Evolutionary conservation across 2,797 vertebrate genomes (phyloP).

Genomic region (Salmo trutta): DNA sequence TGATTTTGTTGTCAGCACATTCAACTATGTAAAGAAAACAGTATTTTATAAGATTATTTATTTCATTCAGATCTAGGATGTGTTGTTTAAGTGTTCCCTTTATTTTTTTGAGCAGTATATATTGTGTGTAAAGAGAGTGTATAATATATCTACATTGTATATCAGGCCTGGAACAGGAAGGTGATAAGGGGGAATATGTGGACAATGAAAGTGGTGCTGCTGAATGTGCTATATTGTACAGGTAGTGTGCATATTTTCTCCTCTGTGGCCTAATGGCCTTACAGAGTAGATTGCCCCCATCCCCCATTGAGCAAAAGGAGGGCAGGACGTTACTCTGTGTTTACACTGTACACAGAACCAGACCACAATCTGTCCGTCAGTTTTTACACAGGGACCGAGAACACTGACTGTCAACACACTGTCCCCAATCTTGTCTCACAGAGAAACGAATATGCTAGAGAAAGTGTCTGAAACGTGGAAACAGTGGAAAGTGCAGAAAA

Average conservation of each 20-base stretch:
- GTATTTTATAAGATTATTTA: too few relatives aligned
- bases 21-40: too few relatives aligned
- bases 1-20: too few relatives aligned
- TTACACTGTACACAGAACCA: constrained; percentile 50
- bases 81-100: too few relatives aligned
- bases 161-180: not conserved
- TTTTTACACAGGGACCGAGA: constrained; percentile 15
- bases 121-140: not conserved
- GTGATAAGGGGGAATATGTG: not conserved
- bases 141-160: constrained; percentile 7
- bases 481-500: not conserved
- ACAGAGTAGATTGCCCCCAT: constrained; percentile 10
- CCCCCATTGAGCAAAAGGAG: constrained; percentile 38
- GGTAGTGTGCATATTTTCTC: not conserved
- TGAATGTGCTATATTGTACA: not conserved
- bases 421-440: not conserved
- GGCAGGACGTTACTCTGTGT: constrained; percentile 35
- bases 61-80: too few relatives aligned
- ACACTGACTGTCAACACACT: not conserved
- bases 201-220: not conserved
- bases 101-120: too few relatives aligned
- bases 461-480: not conserved
- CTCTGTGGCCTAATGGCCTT: not conserved
- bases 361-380: constrained; percentile 23
- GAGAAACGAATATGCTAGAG: not conserved